phyloP scores from a whole-genome alignment of 2,113 vertebrate species.

The Elephas maximus region DNA sequence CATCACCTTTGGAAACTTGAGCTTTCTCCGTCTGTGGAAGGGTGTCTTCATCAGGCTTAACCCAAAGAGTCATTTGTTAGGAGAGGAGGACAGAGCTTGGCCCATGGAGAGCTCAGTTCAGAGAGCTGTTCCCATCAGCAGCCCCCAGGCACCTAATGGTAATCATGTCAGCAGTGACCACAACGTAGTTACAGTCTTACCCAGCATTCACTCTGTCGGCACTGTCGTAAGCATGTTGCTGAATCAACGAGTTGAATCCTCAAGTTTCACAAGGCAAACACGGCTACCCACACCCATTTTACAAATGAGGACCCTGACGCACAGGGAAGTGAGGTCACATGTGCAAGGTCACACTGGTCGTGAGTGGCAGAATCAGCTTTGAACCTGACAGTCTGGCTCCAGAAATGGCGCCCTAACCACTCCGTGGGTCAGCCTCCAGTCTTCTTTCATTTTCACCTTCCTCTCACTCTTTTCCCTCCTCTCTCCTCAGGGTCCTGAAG shows the following conservation, averaged over 20 bases:
- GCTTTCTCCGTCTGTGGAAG: neutral
- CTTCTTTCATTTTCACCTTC: neutral
- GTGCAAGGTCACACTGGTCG: neutral
- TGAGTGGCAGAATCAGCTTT: neutral
- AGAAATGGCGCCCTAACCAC: accelerated
- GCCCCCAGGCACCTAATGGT: neutral
- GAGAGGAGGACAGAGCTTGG: neutral
- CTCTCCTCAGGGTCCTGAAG: constrained; percentile 94
- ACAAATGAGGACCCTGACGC: accelerated
- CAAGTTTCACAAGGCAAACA: neutral
- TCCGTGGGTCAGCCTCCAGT: accelerated
- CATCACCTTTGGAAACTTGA: neutral
- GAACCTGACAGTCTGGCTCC: neutral
- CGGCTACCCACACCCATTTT: neutral
- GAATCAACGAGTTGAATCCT: neutral
- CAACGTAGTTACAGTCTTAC: accelerated
- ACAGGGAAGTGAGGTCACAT: neutral
- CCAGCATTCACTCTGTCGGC: neutral
- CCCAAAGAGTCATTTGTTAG: neutral
- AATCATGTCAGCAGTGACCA: neutral
- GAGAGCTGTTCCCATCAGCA: neutral
- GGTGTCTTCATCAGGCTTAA: neutral
- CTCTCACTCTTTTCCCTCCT: neutral
- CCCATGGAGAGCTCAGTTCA: neutral
- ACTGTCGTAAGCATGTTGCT: accelerated